These are phyloP conservation scores for Oceanodroma tethys DNA, from an alignment of 2,113 vertebrate species.

Conservation along the genomic window DNA sequence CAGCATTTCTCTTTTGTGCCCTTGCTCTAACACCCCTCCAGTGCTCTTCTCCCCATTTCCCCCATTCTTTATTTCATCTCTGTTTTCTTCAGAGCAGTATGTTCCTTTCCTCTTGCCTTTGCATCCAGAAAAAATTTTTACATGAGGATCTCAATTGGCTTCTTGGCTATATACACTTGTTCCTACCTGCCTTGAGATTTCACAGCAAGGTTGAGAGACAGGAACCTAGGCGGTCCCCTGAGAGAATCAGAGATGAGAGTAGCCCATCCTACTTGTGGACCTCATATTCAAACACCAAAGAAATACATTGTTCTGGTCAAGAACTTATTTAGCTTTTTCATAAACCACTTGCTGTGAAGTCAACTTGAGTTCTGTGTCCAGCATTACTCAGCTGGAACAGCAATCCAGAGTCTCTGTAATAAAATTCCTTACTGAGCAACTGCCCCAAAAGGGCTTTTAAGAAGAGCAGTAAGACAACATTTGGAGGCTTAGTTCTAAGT, in stretches of 20 bases:
- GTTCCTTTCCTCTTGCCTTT: neutral
- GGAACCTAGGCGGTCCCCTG: neutral
- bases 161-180: neutral
- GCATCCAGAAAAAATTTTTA: neutral
- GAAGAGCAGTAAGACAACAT: neutral
- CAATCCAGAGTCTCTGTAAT: neutral
- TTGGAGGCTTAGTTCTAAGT: neutral
- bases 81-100: neutral
- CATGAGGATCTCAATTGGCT: neutral
- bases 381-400: neutral
- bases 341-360: neutral
- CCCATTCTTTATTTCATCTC: neutral
- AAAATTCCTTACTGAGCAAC: constrained; percentile 34
- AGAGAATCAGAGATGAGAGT: neutral
- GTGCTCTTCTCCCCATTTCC: neutral
- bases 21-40: neutral
- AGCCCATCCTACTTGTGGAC: neutral
- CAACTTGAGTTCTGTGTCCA: neutral
- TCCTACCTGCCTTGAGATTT: neutral
- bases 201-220: neutral
- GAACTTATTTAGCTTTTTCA: neutral
- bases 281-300: neutral
- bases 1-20: neutral
- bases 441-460: neutral
- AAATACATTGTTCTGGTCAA: neutral